Evolutionary conservation across 2,797 vertebrate species (phyloP).

Genomic region (Muscicapa comitata): DNA sequence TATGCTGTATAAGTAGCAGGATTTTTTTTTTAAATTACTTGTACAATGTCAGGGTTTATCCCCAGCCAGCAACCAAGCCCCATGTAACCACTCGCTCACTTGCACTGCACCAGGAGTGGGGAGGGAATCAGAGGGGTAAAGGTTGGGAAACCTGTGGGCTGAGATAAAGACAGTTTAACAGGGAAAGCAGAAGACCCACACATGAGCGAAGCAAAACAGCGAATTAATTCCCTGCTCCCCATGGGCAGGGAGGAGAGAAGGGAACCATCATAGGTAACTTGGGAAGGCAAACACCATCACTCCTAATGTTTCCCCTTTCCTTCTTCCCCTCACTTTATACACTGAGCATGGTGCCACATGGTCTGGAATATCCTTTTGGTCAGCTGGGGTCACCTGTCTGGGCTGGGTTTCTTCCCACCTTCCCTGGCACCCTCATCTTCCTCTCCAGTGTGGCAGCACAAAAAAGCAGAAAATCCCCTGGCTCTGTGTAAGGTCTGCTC

Average conservation of each 20-base stretch:
- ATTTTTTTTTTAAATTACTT: background rate
- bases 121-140: background rate
- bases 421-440: background rate
- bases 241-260: background rate
- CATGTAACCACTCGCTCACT: fast-evolving
- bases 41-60: background rate
- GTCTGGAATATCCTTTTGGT: background rate
- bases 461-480: background rate
- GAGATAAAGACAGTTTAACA: background rate
- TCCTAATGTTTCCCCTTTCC: background rate
- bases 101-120: background rate
- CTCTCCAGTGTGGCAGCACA: background rate
- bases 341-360: background rate
- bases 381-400: background rate
- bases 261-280: fast-evolving
- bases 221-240: background rate
- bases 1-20: background rate
- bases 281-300: background rate
- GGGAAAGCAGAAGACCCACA: background rate
- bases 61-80: background rate
- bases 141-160: background rate
- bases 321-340: background rate
- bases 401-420: background rate
- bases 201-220: background rate
- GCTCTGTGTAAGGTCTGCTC: background rate